Evolutionary conservation across 2,113 vertebrate genomes (phyloP).

Genomic region (Scomber colias): DNA sequence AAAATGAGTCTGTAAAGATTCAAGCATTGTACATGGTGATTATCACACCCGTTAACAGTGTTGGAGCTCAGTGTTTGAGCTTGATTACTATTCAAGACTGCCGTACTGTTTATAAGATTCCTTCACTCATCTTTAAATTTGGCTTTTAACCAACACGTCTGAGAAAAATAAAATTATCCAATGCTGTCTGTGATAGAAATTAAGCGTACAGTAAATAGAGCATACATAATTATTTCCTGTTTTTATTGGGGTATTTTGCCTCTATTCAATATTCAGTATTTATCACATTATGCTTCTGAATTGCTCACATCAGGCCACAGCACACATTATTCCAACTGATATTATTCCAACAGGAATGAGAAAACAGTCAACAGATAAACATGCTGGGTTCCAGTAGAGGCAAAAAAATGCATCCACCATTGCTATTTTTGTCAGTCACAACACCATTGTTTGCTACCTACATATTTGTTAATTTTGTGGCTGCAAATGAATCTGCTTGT

Average conservation of each 20-base stretch:
- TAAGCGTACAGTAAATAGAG: conserved; percentile 47
- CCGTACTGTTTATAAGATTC: conserved; percentile 31
- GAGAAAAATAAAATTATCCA: conserved; percentile 48
- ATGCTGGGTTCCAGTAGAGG: conserved; percentile 1
- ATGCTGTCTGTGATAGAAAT: conserved; percentile 47
- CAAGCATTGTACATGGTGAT: conserved; percentile 24
- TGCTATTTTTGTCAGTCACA: conserved; percentile 32
- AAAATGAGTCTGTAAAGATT: conserved; percentile 46
- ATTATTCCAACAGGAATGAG: conserved; percentile 29
- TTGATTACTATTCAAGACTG: conserved; percentile 41
- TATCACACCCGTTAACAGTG: not conserved
- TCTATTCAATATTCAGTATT: conserved; percentile 57
- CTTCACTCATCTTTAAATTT: conserved; percentile 55
- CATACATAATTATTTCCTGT: conserved; percentile 39
- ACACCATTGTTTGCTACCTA: conserved; percentile 22
- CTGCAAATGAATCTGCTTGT: conserved; percentile 43
- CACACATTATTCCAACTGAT: conserved; percentile 35
- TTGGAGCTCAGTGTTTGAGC: conserved; percentile 29
- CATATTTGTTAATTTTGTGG: conserved; percentile 39
- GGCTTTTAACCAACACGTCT: conserved; percentile 48
- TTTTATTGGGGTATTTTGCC: conserved; percentile 34
- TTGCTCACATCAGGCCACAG: conserved; percentile 25
- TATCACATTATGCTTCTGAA: conserved; percentile 45
- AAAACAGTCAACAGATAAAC: conserved; percentile 38
- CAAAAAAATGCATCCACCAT: conserved; percentile 17